phyloP scores from a whole-genome alignment of 2,113 vertebrate genomes.

The Sigmodon hispidus region DNA sequence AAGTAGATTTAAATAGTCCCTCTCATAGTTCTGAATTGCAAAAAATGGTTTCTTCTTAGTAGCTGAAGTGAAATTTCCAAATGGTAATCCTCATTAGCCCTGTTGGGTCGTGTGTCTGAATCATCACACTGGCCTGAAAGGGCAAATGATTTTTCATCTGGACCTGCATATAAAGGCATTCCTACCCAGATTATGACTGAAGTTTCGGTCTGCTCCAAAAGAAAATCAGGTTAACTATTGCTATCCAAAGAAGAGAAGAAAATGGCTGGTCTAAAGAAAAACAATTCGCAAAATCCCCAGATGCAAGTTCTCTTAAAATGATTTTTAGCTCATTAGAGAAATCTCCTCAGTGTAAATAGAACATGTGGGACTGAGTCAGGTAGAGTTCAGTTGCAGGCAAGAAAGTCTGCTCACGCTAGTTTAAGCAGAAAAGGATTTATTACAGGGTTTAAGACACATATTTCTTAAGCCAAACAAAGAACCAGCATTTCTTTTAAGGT shows the following conservation, averaged over 20 bases:
- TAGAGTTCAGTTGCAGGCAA: conserved; percentile 39
- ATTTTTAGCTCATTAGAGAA: conserved; percentile 52
- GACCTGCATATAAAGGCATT: background rate
- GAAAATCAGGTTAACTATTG: background rate
- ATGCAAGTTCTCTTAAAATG: conserved; percentile 54
- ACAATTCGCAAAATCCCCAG: background rate
- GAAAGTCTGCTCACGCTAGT: conserved; percentile 59
- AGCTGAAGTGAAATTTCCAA: conserved; percentile 30
- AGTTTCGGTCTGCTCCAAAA: background rate
- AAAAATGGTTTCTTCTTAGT: conserved; percentile 39
- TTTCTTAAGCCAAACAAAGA: conserved; percentile 76
- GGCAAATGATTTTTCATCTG: background rate
- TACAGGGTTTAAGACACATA: conserved; percentile 65
- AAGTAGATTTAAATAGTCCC: conserved; percentile 18
- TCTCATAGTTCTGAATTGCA: background rate
- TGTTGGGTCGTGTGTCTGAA: background rate
- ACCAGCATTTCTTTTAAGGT: conserved; percentile 69
- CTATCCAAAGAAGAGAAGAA: background rate
- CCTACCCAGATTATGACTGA: background rate
- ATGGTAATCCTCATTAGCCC: background rate
- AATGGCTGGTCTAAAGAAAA: background rate
- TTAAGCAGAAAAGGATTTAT: conserved; percentile 75
- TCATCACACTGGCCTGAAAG: background rate
- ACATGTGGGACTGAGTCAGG: conserved; percentile 33
- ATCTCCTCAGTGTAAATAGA: conserved; percentile 53